Evolutionary conservation across 2,888 invertebrate genomes (phyloP).

Genomic region (Pyralis farinalis): DNA sequence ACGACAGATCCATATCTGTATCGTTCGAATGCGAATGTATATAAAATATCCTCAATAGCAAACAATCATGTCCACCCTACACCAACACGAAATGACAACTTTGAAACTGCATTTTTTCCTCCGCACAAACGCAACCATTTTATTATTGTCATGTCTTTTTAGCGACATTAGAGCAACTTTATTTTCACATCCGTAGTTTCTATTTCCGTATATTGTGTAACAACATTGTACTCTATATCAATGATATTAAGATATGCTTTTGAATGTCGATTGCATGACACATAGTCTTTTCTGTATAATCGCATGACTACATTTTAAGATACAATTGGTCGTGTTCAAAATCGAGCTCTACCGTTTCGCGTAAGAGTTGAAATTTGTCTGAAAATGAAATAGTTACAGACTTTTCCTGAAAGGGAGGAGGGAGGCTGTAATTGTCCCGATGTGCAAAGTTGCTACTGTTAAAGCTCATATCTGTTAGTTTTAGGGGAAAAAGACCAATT

Average conservation of each 20-base stretch:
- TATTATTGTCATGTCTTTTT: conserved; percentile 17
- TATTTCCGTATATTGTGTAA: neutral
- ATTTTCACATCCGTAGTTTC: conserved; percentile 8
- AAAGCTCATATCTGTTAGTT: conserved; percentile 2
- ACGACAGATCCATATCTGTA: too few species aligned
- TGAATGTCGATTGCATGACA: too few species aligned
- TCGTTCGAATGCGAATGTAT: too few species aligned
- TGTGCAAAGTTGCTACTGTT: conserved; percentile 7
- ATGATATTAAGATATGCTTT: neutral
- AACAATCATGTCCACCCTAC: conserved; percentile 2
- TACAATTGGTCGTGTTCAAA: conserved; percentile 3
- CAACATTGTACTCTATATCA: neutral
- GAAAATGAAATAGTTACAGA: neutral
- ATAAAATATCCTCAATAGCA: neutral
- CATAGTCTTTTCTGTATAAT: neutral
- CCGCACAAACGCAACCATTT: conserved; percentile 13
- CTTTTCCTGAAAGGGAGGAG: conserved; percentile 1
- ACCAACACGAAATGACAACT: conserved; percentile 10
- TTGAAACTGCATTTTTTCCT: conserved; percentile 15
- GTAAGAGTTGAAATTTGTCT: neutral
- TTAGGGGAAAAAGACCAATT: neutral
- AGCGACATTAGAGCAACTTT: conserved; percentile 17
- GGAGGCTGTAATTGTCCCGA: conserved; percentile 7
- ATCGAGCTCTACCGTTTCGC: neutral
- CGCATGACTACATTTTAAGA: conserved; percentile 11